Conservation (phyloP, 2,888 invertebrate genomes). For the Chironomus riparius region DNA sequence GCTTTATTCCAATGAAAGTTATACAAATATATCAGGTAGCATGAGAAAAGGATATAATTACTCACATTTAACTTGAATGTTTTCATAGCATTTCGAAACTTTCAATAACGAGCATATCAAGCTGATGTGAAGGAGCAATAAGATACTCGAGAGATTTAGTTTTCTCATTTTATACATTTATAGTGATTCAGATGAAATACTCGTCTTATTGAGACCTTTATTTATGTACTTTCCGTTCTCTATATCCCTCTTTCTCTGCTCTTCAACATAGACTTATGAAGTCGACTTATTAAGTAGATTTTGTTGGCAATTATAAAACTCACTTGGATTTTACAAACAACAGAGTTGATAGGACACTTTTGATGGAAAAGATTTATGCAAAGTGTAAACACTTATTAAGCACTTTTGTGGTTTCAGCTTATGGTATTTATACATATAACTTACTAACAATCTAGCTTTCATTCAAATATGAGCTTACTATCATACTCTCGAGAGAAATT, state of each 20-base stretch:
- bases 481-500: too few species aligned
- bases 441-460: too few species aligned
- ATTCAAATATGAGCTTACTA: too few species aligned
- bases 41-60: background rate
- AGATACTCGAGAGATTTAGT: background rate
- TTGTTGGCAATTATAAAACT: background rate
- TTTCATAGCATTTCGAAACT: background rate
- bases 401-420: background rate
- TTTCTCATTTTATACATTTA: background rate
- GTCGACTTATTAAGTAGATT: background rate
- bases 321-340: background rate
- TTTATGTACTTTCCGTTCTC: background rate
- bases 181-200: background rate
- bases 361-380: slow-evolving; percentile 15
- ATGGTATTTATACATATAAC: slow-evolving; percentile 16
- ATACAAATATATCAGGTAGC: background rate
- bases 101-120: background rate
- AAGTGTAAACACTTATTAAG: slow-evolving; percentile 10
- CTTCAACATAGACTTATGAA: background rate
- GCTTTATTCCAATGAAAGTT: background rate
- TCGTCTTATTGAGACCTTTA: background rate
- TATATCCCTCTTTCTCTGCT: background rate
- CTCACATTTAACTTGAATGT: background rate
- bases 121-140: background rate
- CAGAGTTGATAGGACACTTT: background rate